Base-by-base conservation (phyloP, 2,888 invertebrate genomes). In the Drosophila suboccidentalis region DNA sequence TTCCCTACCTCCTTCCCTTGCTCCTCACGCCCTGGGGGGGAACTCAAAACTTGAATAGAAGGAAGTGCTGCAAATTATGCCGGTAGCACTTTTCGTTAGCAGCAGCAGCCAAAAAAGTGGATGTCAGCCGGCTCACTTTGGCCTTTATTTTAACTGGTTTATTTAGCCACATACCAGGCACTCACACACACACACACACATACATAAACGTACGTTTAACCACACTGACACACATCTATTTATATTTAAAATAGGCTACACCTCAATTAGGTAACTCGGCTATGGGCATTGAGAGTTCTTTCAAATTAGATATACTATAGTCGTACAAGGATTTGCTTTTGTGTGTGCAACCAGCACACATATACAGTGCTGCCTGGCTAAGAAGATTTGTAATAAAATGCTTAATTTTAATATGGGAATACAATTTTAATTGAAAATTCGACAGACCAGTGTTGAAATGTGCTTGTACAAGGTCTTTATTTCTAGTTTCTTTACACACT, bases 41-140 rank as follows among this genome's bases (percentile, higher is more conserved):
- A 53, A 26, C 26, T 26, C 5, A 26, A 73, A 87, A 87, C 75
- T 83, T 81, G 82, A 87, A 87, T 83, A 83, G 62, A 69, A 65
- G 87, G 84, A 84, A 83, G 87, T 83, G 77, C 82, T 81, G 81
- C 70, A 84, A 84, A 84, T 87, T 83, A 84, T 78, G 82, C 84
- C 87, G 65, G 77, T 69, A 75, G 87, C 87, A 78, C 73, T 78
- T 78, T 78, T 71, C 75, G 75, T 71, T 75, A 73, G 58, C 57
- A 62, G 46, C 49, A 68, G 58, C 47, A 59, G 41, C 54, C 41
- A 22, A 60, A 68, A 39, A 47, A 51, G 64, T 67, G 71, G 60
- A 75, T 72, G 65, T 60, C 57, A 41, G 55, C 11, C 57, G 50
- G 34, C 59, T 70, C 60, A 55, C 64, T 71, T 68, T 68, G 78